Percentiles rank a stretch among this genome's conserved stretches.
phyloP scores from a whole-genome alignment of 2,888 invertebrate genomes.

The Mesorhabditis spiculigera region DNA sequence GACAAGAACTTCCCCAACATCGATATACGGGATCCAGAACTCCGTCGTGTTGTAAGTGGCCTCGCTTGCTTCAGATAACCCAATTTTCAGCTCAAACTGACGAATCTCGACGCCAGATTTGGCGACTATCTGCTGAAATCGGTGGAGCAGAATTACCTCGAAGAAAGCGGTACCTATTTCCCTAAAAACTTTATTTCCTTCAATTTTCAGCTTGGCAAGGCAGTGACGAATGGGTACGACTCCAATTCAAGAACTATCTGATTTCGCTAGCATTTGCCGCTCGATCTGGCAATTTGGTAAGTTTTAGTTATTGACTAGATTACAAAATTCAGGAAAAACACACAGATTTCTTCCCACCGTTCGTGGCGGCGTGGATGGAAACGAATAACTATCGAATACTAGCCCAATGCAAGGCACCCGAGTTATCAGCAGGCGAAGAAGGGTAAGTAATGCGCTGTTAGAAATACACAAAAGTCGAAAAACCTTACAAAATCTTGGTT shows the following conservation, averaged over 20 bases:
- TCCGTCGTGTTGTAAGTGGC: constrained; percentile 74
- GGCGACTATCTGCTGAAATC: constrained; percentile 79
- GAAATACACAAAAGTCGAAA: too few species aligned
- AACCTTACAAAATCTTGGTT: too few species aligned
- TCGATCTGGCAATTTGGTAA: constrained; percentile 23
- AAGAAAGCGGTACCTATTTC: too few species aligned
- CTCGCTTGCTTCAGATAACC: too few species aligned
- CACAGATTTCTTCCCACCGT: constrained; percentile 75
- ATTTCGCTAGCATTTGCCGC: constrained; percentile 59
- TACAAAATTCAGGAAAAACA: constrained; percentile 11
- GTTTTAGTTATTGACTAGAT: constrained; percentile 1
- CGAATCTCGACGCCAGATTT: constrained; percentile 90
- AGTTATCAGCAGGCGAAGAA: too few species aligned
- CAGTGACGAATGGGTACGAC: constrained; percentile 91
- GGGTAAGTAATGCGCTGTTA: too few species aligned
- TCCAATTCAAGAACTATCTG: constrained; percentile 72
- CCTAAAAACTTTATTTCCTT: not conserved
- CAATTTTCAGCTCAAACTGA: constrained; percentile 79
- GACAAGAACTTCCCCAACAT: constrained; percentile 78
- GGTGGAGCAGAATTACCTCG: constrained; percentile 60
- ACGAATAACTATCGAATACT: constrained; percentile 79
- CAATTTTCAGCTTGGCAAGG: constrained; percentile 74
- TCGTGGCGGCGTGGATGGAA: constrained; percentile 78
- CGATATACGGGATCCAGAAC: constrained; percentile 76
- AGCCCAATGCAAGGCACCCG: too few species aligned